phyloP scores from a whole-genome alignment of 2,113 vertebrate species.

The Pica pica region DNA sequence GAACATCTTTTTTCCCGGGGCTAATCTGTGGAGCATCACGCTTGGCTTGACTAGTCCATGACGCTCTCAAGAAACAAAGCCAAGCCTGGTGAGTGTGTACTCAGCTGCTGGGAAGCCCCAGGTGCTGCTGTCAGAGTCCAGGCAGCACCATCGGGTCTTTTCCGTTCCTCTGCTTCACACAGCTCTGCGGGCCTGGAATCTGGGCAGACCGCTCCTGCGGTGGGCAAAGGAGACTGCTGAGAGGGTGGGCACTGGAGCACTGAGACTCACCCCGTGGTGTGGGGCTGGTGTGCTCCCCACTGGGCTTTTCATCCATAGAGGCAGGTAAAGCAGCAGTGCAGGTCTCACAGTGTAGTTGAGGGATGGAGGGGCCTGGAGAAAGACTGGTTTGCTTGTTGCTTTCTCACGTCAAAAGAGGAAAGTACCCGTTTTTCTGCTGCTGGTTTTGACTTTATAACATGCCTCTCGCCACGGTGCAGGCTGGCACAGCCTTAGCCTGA shows the following conservation, averaged over 20 bases:
- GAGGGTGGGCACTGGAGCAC: background rate
- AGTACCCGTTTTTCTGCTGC: background rate
- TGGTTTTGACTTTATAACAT: background rate
- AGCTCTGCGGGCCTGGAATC: accelerated
- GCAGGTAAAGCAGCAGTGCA: background rate
- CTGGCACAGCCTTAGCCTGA: background rate
- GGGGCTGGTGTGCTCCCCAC: background rate
- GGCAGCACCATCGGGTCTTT: background rate
- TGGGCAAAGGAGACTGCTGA: background rate
- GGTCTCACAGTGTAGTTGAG: accelerated
- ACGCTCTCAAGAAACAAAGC: background rate
- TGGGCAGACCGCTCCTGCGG: background rate
- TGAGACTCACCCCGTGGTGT: accelerated
- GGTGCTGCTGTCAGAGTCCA: background rate
- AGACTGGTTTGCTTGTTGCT: background rate
- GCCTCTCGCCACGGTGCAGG: accelerated
- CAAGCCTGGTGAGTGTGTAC: background rate
- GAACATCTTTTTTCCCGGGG: background rate
- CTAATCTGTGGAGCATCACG: background rate
- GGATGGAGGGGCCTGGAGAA: background rate
- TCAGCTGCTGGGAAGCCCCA: background rate
- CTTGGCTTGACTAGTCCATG: background rate
- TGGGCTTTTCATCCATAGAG: background rate
- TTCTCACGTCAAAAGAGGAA: background rate
- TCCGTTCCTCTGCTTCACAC: background rate